Evolutionary conservation across 2,113 vertebrate species (phyloP).

Genomic region (Poeciliopsis retropinna): DNA sequence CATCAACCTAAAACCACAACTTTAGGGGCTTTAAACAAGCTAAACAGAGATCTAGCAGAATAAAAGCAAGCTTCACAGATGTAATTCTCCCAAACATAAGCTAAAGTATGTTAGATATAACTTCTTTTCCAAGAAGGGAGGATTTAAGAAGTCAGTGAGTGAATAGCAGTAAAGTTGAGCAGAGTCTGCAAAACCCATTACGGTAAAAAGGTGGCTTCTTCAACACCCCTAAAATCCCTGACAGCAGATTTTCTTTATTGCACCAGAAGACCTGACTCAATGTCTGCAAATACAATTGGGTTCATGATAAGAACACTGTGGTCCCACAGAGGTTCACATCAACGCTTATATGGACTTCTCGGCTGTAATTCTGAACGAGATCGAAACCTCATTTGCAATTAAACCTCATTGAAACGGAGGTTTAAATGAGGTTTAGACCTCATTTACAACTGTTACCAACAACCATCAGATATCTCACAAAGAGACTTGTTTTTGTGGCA

Average conservation of each 20-base stretch:
- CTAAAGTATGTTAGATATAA: background rate
- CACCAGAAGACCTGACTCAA: background rate
- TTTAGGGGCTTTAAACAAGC: background rate
- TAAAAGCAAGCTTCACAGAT: background rate
- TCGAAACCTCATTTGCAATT: slow-evolving; percentile 41
- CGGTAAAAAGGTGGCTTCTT: slow-evolving; percentile 56
- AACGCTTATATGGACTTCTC: slow-evolving; percentile 24
- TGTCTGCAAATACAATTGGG: background rate
- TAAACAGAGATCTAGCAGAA: slow-evolving; percentile 7
- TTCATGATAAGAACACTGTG: slow-evolving; percentile 18
- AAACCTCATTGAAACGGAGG: slow-evolving; percentile 11
- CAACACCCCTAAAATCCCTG: slow-evolving; percentile 21
- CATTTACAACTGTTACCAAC: slow-evolving; percentile 19
- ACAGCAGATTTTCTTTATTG: slow-evolving; percentile 68
- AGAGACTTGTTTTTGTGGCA: background rate
- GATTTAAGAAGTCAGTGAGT: slow-evolving; percentile 10
- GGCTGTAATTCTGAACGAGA: slow-evolving; percentile 29
- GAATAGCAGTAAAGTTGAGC: slow-evolving; percentile 32
- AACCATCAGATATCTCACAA: background rate
- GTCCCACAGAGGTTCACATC: slow-evolving; percentile 12
- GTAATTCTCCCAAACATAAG: slow-evolving; percentile 1
- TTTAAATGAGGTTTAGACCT: background rate
- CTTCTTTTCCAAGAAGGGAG: slow-evolving; percentile 4
- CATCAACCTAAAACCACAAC: slow-evolving; percentile 14
- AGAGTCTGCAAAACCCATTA: slow-evolving; percentile 75